A percentile compares a stretch with the other conserved stretches of the same genome.
These are phyloP conservation scores for Prunella himalayana DNA, from an alignment of 2,113 vertebrate species.

Conservation along the genomic window DNA sequence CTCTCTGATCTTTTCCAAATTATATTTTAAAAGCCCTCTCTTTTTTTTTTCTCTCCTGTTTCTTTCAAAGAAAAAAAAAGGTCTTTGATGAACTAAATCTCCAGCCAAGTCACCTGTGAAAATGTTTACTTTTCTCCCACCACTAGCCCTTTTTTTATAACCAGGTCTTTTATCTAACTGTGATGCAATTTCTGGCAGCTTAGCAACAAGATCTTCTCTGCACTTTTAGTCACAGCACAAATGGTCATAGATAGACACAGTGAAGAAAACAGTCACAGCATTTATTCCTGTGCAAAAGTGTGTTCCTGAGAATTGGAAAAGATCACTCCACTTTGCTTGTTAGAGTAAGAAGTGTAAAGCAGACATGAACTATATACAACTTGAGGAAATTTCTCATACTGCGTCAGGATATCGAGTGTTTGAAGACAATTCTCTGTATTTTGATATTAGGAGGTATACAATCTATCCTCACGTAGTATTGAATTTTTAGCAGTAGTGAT, in stretches of 20 bases:
- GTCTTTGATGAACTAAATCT: not conserved
- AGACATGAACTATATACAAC: not conserved
- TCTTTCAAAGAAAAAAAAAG: not conserved
- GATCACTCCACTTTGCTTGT: not conserved
- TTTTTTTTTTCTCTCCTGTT: not conserved
- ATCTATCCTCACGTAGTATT: not conserved
- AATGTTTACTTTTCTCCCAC: conserved; percentile 19
- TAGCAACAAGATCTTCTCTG: not conserved
- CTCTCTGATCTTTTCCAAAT: not conserved
- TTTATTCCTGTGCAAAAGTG: not conserved
- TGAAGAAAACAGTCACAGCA: not conserved
- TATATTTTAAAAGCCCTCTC: not conserved
- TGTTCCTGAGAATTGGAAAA: not conserved
- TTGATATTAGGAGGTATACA: not conserved
- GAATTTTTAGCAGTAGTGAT: not conserved
- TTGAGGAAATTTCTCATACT: not conserved
- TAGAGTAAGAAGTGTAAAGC: not conserved
- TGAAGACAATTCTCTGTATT: not conserved
- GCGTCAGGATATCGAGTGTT: not conserved
- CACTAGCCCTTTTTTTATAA: not conserved
- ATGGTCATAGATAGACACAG: not conserved
- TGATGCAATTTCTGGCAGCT: conserved; percentile 14
- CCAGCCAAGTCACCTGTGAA: conserved; percentile 34
- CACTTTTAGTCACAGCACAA: not conserved
- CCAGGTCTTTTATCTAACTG: not conserved